Percentiles rank a stretch among this genome's conserved stretches.
phyloP scores from a whole-genome alignment of 2,797 vertebrate genomes.

The Bucorvus abyssinicus region DNA sequence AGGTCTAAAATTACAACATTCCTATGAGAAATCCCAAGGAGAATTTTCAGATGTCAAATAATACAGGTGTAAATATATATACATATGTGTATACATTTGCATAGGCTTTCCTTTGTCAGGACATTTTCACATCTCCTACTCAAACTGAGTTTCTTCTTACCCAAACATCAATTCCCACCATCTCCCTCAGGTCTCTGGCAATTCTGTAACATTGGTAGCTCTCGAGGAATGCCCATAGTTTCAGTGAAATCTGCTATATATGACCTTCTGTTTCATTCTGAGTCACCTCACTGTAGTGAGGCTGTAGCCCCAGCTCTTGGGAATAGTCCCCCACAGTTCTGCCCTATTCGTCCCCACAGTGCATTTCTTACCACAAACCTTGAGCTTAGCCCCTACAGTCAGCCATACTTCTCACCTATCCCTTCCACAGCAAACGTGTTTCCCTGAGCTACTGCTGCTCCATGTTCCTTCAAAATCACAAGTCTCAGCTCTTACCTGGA shows the following conservation, averaged over 20 bases:
- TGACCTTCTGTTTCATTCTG: background rate
- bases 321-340: background rate
- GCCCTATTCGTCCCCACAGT: background rate
- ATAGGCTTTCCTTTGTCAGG: background rate
- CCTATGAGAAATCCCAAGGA: background rate
- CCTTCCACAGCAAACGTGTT: background rate
- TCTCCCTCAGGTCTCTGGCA: background rate
- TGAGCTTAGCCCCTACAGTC: background rate
- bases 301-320: background rate
- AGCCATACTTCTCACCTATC: background rate
- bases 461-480: background rate
- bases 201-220: background rate
- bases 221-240: background rate
- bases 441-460: background rate
- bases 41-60: background rate
- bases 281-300: too few relatives aligned
- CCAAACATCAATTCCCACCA: background rate
- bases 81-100: background rate
- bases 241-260: background rate
- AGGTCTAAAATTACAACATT: background rate
- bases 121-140: background rate
- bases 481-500: background rate
- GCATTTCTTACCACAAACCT: background rate
- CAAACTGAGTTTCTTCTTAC: background rate
- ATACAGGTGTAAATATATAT: background rate